phyloP scores from a whole-genome alignment of 1,140 invertebrate genomes.

The Gryon sp. region DNA sequence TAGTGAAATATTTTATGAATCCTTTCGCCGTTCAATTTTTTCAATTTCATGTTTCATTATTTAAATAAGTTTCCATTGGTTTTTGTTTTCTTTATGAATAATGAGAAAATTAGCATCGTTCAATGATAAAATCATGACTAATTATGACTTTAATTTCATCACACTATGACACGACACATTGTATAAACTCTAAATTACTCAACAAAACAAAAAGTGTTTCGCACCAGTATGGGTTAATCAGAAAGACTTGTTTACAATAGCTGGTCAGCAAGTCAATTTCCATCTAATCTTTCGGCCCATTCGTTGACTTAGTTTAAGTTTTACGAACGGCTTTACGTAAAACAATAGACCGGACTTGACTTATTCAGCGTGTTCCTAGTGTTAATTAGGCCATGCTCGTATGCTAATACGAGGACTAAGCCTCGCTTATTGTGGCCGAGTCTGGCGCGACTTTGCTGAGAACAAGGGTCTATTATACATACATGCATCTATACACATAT shows the following conservation, averaged over 20 bases:
- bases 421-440: constrained; percentile 73
- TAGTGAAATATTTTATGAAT: too few species aligned
- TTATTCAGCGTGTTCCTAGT: constrained; percentile 70
- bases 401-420: constrained; percentile 76
- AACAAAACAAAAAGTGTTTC: constrained; percentile 31
- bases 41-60: too few species aligned
- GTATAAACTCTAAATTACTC: constrained; percentile 21
- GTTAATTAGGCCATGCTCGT: constrained; percentile 76
- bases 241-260: constrained; percentile 56
- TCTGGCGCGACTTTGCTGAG: constrained; percentile 66
- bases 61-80: too few species aligned
- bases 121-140: too few species aligned
- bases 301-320: constrained; percentile 70
- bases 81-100: too few species aligned
- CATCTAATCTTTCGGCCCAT: constrained; percentile 57
- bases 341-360: constrained; percentile 72
- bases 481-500: constrained; percentile 24
- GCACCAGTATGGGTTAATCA: constrained; percentile 49
- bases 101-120: too few species aligned
- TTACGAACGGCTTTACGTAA: constrained; percentile 74
- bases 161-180: constrained; percentile 8
- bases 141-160: constrained; percentile 31
- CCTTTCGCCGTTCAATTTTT: too few species aligned
- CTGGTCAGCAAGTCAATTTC: constrained; percentile 52
- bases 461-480: constrained; percentile 68